Conservation (phyloP, 2,797 vertebrate species). For the Sorex maritimensis region DNA sequence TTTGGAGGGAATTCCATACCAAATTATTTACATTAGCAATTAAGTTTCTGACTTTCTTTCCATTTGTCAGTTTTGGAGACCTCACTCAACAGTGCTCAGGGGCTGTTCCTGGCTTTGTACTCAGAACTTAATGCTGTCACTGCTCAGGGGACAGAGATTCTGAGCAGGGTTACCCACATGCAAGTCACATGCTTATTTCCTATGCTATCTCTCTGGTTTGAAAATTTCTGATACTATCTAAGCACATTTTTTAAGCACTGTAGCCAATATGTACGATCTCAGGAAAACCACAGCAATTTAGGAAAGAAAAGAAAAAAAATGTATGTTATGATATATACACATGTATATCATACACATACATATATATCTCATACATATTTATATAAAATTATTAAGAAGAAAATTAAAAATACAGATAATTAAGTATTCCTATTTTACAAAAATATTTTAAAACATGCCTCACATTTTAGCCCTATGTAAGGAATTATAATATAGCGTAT, state of each 20-base stretch:
- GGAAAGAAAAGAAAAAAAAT: neutral
- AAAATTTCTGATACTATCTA: neutral
- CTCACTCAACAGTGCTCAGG: too few species aligned
- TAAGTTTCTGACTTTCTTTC: neutral
- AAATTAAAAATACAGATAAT: neutral
- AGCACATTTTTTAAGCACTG: too few species aligned
- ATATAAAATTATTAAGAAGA: neutral
- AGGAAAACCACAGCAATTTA: too few species aligned
- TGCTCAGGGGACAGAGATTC: too few species aligned
- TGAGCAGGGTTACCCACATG: too few species aligned
- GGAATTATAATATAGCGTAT: neutral
- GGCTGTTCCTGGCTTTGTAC: too few species aligned
- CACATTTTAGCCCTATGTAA: neutral
- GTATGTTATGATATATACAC: neutral
- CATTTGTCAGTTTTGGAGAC: neutral
- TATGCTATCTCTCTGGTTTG: too few species aligned
- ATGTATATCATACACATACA: too few species aligned
- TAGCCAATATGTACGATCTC: too few species aligned
- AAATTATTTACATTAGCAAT: neutral
- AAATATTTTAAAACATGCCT: neutral
- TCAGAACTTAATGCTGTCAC: too few species aligned
- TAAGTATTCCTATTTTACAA: neutral
- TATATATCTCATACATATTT: too few species aligned
- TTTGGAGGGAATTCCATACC: neutral
- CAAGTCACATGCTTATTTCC: too few species aligned